Percentiles rank a stretch among this genome's conserved stretches.
These are phyloP conservation scores for Teleogryllus occipitalis DNA, from an alignment of 1,140 invertebrate species.

Conservation along the genomic window DNA sequence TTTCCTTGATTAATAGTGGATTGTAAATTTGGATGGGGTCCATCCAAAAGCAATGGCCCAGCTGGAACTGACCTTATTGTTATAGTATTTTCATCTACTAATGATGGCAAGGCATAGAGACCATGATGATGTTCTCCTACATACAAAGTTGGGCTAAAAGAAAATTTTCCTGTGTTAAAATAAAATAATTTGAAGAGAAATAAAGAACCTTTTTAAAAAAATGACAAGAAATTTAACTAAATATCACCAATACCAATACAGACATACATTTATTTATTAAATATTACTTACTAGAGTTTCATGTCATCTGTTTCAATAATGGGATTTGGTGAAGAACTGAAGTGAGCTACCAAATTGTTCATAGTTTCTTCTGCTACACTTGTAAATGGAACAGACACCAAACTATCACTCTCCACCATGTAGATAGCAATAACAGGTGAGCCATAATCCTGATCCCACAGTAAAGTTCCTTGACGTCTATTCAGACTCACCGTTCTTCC, in stretches of 20 bases:
- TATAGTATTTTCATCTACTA: constrained; percentile 76
- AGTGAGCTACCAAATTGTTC: constrained; percentile 58
- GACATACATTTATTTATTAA: background rate
- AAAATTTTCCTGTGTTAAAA: background rate
- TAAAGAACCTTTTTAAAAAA: too few species aligned
- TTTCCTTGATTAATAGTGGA: background rate
- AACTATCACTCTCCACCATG: constrained; percentile 63
- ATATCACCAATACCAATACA: background rate
- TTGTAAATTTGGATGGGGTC: constrained; percentile 40
- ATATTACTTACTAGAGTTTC: constrained; percentile 60
- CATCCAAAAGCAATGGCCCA: constrained; percentile 54
- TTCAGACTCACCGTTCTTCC: constrained; percentile 75
- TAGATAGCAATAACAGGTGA: constrained; percentile 91
- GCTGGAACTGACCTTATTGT: constrained; percentile 53
- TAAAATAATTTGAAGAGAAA: too few species aligned
- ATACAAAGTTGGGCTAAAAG: constrained; percentile 78
- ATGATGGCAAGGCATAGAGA: constrained; percentile 81
- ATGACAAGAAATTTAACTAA: background rate
- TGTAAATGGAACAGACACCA: constrained; percentile 81
- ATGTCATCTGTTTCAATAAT: constrained; percentile 51
- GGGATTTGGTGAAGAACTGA: constrained; percentile 31
- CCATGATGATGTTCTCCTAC: constrained; percentile 83
- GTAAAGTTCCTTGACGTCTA: constrained; percentile 57
- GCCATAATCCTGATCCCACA: constrained; percentile 80
- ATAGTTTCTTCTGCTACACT: constrained; percentile 81